A percentile compares a stretch with the other conserved stretches of the same genome.
phyloP scores from a whole-genome alignment of 1,140 invertebrate genomes.

The Mactra quadrangularis region DNA sequence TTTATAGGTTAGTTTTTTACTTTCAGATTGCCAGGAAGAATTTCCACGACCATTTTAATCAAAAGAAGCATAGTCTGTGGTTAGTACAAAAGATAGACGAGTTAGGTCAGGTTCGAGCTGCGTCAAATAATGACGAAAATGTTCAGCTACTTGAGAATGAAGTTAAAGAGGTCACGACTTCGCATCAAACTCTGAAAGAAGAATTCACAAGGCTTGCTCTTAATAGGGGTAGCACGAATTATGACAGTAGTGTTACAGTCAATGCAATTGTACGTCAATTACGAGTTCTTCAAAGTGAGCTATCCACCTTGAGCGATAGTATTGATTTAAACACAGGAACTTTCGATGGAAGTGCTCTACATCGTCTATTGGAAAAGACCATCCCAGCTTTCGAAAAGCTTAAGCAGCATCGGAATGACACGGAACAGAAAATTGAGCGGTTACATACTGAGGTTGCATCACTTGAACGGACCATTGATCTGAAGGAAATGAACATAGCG shows the following conservation, averaged over 20 bases:
- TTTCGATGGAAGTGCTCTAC: constrained; percentile 70
- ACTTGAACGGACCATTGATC: too few relatives aligned
- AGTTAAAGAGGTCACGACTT: background rate
- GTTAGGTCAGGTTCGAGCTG: too few relatives aligned
- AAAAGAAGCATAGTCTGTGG: constrained; percentile 55
- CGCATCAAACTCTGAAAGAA: too few relatives aligned
- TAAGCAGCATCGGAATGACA: constrained; percentile 51
- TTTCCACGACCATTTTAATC: constrained; percentile 60
- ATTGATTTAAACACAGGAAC: constrained; percentile 60
- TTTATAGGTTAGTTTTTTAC: too few relatives aligned
- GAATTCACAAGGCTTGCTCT: background rate
- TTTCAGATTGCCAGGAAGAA: constrained; percentile 58
- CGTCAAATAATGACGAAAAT: too few relatives aligned
- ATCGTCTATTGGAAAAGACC: constrained; percentile 68
- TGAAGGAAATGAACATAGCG: constrained; percentile 73
- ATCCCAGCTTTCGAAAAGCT: constrained; percentile 65
- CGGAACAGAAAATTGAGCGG: too few relatives aligned
- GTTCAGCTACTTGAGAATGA: background rate
- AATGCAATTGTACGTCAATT: constrained; percentile 18
- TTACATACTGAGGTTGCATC: too few relatives aligned
- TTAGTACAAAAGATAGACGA: constrained; percentile 40
- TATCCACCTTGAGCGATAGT: constrained; percentile 13
- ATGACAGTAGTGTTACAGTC: background rate
- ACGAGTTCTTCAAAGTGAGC: constrained; percentile 11
- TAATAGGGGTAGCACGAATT: background rate